These are phyloP conservation scores for Columba livia DNA, from an alignment of 2,113 vertebrate genomes.

Conservation along the genomic window DNA sequence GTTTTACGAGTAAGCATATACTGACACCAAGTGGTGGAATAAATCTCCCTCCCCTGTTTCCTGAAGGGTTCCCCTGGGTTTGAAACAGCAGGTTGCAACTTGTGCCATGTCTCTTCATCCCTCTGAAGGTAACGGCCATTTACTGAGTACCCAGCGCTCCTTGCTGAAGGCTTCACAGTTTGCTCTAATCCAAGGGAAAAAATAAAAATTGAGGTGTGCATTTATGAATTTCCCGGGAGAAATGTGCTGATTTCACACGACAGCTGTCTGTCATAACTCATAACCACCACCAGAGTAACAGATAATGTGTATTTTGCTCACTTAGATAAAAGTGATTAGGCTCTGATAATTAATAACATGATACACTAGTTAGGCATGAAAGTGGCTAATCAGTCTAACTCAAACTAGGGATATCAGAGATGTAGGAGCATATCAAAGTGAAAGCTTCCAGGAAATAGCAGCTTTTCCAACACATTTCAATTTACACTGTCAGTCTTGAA, in stretches of 20 bases:
- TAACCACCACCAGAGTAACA: background rate
- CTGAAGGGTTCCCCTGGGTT: background rate
- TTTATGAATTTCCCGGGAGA: background rate
- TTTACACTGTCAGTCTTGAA: background rate
- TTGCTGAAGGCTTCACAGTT: background rate
- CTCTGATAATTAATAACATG: background rate
- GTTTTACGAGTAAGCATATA: background rate
- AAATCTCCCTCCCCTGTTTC: background rate
- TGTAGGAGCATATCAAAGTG: background rate
- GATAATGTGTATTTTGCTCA: background rate
- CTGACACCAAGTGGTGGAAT: slow-evolving; percentile 9
- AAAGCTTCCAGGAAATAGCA: background rate
- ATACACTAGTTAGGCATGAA: background rate
- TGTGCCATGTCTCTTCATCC: background rate
- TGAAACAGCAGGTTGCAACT: background rate
- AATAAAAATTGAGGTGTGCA: background rate
- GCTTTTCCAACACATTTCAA: background rate
- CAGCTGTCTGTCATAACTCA: background rate
- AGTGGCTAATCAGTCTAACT: background rate
- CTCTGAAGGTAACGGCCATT: background rate
- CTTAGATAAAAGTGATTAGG: background rate
- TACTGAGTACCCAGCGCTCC: background rate
- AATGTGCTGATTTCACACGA: background rate
- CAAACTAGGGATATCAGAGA: background rate
- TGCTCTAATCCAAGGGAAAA: background rate